Evolutionary conservation across 1,140 invertebrate species (phyloP).

Genomic region (Gryllus bimaculatus): DNA sequence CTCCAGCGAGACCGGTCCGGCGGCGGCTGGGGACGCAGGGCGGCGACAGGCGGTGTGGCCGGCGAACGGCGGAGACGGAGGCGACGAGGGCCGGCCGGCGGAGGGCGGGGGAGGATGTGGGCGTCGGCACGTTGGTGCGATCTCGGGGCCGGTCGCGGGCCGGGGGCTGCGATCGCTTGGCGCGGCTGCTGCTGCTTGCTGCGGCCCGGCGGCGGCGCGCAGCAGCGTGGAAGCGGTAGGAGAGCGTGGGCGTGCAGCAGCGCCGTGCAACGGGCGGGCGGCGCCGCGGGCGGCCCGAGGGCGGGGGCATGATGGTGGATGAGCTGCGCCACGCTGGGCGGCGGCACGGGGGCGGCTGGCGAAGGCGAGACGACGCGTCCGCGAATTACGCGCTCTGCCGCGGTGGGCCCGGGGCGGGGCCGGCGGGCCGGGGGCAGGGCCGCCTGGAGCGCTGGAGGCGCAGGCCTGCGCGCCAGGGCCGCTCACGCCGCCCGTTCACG

Average conservation of each 20-base stretch:
- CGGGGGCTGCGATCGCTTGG: background rate
- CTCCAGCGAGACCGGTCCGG: too few relatives aligned
- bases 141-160: background rate
- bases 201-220: background rate
- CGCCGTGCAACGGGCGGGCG: too few relatives aligned
- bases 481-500: background rate
- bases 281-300: background rate
- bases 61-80: background rate
- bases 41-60: background rate
- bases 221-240: background rate
- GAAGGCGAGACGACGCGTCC: too few relatives aligned
- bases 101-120: background rate
- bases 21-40: too few relatives aligned
- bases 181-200: background rate
- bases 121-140: background rate
- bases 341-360: too few relatives aligned
- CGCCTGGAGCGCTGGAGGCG: background rate
- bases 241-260: too few relatives aligned
- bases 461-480: conserved; percentile 8
- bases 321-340: background rate
- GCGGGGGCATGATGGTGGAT: background rate
- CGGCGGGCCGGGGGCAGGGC: background rate
- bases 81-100: background rate
- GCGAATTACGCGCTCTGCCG: too few relatives aligned
- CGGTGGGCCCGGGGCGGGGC: background rate